Percentiles rank a stretch among this genome's conserved stretches.
These are phyloP conservation scores for Ferrisia virgata DNA, from an alignment of 2,888 invertebrate species.

Conservation along the genomic window DNA sequence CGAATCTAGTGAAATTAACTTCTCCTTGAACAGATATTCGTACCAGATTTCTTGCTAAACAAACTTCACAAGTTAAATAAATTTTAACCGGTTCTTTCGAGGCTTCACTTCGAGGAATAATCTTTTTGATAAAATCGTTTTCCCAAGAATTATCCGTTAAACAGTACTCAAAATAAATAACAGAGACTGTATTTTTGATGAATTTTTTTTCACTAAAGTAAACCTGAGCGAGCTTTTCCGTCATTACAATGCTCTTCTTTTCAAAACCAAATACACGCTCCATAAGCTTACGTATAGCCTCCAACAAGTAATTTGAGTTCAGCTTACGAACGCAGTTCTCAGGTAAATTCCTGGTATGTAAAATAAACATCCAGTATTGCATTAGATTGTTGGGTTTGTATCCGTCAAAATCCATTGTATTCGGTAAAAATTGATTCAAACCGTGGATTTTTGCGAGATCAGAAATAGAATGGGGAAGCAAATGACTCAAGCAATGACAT, in stretches of 20 bases:
- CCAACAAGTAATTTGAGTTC: neutral
- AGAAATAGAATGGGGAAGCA: neutral
- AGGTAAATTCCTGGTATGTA: too few species aligned
- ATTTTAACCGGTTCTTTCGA: neutral
- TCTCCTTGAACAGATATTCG: neutral
- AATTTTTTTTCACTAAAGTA: neutral
- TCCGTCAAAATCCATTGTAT: too few species aligned
- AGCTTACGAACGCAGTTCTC: too few species aligned
- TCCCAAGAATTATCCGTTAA: neutral
- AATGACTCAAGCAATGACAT: neutral
- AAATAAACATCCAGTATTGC: too few species aligned
- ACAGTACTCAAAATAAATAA: neutral
- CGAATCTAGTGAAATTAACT: neutral
- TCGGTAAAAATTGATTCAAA: too few species aligned
- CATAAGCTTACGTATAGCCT: neutral
- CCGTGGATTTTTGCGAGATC: too few species aligned
- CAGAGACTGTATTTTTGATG: neutral
- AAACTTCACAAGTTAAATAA: neutral
- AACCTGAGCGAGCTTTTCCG: neutral
- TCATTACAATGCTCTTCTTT: neutral
- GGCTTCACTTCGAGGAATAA: neutral
- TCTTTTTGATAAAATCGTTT: neutral
- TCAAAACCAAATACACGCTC: neutral
- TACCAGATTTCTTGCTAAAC: neutral
- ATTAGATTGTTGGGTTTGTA: too few species aligned